Conservation (phyloP, 2,113 vertebrate species). For the Cottus gobio region DNA sequence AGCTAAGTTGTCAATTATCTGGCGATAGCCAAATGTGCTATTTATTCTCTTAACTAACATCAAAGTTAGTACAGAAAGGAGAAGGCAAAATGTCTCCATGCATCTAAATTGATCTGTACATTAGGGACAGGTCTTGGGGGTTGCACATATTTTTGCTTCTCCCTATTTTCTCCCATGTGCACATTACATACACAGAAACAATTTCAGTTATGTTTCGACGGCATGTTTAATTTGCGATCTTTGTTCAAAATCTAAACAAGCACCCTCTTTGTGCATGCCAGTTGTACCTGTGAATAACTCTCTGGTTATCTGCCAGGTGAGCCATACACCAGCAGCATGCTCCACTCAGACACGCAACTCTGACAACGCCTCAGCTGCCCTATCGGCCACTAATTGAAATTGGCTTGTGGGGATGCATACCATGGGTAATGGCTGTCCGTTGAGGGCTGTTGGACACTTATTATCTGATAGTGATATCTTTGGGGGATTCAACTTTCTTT, state of each 20-base stretch:
- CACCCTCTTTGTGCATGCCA: neutral
- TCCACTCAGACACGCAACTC: neutral
- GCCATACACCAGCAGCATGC: neutral
- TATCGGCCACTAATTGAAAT: neutral
- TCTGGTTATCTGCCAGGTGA: neutral
- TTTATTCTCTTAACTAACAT: neutral
- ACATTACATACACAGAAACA: too few species aligned
- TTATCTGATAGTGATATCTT: neutral
- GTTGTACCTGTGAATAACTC: neutral
- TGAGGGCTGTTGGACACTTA: neutral
- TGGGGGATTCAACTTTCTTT: neutral
- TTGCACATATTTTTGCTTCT: neutral
- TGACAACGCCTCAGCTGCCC: neutral
- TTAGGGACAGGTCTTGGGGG: neutral
- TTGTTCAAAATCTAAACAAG: neutral
- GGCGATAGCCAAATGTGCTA: neutral
- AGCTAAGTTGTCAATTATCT: neutral
- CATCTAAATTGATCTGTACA: neutral
- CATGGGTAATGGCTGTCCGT: neutral
- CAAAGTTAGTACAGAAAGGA: neutral
- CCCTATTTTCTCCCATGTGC: too few species aligned
- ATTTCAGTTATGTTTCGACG: neutral
- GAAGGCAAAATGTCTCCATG: neutral
- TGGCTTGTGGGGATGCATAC: neutral
- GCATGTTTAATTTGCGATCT: neutral